Conservation (phyloP, 1,140 invertebrate genomes). For the Pseudomyrmex concolor region DNA sequence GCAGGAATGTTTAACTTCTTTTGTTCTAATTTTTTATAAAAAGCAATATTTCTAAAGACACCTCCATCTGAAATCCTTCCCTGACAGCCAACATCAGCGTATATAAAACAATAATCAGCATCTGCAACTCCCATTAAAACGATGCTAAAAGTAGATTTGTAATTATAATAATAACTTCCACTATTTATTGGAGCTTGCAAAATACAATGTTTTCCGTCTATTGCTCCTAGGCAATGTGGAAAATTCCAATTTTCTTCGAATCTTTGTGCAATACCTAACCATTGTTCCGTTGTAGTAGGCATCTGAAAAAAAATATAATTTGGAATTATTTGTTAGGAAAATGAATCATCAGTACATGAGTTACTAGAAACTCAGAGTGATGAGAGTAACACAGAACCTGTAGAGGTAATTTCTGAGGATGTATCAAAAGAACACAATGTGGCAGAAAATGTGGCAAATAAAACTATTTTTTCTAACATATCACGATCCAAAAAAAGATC, state of each 20-base stretch:
- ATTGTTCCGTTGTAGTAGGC: constrained; percentile 9
- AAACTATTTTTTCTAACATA: background rate
- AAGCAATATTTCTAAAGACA: background rate
- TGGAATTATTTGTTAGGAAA: constrained; percentile 22
- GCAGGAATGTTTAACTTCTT: constrained; percentile 1
- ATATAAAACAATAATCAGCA: constrained; percentile 28
- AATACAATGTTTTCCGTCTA: background rate
- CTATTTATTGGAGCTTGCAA: constrained; percentile 25
- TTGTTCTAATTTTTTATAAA: constrained; percentile 25
- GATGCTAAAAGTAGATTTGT: constrained; percentile 21
- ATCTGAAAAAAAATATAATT: constrained; percentile 15
- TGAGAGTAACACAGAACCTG: background rate
- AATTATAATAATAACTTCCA: constrained; percentile 22
- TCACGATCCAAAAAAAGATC: background rate
- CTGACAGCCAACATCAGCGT: constrained; percentile 21
- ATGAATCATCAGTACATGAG: background rate
- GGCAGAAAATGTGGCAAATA: background rate
- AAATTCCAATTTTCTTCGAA: constrained; percentile 17
- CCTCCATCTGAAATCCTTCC: constrained; percentile 1
- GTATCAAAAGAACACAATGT: background rate
- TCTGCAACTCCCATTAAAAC: constrained; percentile 21
- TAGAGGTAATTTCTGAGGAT: background rate
- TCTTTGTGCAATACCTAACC: background rate
- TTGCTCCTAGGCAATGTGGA: background rate
- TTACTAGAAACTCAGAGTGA: background rate